These are phyloP conservation scores for Heterotilapia buettikoferi DNA, from an alignment of 2,113 vertebrate genomes.

Conservation along the genomic window DNA sequence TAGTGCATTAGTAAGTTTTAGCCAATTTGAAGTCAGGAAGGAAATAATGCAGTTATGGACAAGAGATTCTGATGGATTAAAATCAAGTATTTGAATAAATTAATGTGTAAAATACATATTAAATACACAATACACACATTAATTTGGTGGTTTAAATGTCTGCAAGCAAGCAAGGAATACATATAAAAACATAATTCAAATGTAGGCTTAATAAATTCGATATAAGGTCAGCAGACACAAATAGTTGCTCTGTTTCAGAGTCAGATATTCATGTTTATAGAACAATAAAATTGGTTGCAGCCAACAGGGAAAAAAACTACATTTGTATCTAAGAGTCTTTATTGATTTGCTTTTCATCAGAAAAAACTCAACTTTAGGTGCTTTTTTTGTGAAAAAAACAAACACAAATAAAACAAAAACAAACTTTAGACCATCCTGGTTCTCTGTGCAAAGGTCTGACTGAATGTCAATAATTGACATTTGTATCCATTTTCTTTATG, in stretches of 20 bases:
- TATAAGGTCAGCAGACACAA: neutral
- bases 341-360: neutral
- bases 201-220: neutral
- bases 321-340: neutral
- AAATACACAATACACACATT: too few species aligned
- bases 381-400: neutral
- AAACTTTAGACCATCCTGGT: neutral
- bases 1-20: neutral
- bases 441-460: neutral
- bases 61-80: neutral
- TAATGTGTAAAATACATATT: neutral
- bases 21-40: neutral
- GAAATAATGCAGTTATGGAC: neutral
- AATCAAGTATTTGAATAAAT: neutral
- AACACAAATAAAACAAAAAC: neutral
- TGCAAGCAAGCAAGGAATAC: neutral
- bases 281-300: neutral
- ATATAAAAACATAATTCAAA: neutral
- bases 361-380: neutral
- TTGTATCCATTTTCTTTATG: neutral
- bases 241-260: neutral
- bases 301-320: neutral
- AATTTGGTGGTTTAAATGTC: neutral
- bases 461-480: neutral
- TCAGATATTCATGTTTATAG: neutral